Percentiles rank a stretch among this genome's conserved stretches.
Conservation (phyloP, 1,140 invertebrate species). For the Drosophila athabasca region DNA sequence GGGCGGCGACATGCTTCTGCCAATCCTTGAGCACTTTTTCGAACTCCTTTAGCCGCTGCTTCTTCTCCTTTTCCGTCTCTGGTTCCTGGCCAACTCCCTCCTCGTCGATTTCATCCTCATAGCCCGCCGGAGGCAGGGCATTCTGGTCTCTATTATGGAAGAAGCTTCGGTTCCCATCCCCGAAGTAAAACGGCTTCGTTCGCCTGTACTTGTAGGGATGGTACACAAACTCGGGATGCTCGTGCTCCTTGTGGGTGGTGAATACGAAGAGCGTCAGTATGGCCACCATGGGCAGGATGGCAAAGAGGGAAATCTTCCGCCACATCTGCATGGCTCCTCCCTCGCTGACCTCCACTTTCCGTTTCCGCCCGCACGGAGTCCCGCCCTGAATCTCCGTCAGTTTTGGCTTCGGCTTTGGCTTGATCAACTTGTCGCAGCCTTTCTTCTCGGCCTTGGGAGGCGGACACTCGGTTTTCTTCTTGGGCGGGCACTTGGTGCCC, state of each 20-base stretch:
- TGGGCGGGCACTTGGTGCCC: too few species aligned
- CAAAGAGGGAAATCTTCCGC: too few species aligned
- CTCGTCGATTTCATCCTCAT: conserved; percentile 85
- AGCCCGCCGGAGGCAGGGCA: conserved; percentile 89
- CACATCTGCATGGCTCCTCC: too few species aligned
- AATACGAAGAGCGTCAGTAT: conserved; percentile 44
- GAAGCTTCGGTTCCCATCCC: conserved; percentile 90
- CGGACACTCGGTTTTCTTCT: too few species aligned
- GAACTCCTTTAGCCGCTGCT: conserved; percentile 32
- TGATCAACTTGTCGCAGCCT: too few species aligned
- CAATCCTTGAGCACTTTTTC: conserved; percentile 26
- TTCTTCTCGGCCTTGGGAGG: too few species aligned
- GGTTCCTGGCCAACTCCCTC: conserved; percentile 10
- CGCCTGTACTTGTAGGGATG: conserved; percentile 89
- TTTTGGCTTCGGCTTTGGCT: too few species aligned
- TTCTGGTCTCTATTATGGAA: conserved; percentile 91
- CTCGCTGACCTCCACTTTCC: too few species aligned
- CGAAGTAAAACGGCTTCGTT: conserved; percentile 91
- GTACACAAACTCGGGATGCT: conserved; percentile 86
- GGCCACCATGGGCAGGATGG: conserved; percentile 33
- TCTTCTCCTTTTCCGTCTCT: conserved; percentile 38
- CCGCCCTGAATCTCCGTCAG: too few species aligned
- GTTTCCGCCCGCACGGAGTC: too few species aligned
- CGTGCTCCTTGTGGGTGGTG: conserved; percentile 64
- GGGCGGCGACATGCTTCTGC: conserved; percentile 20